A percentile compares a stretch with the other conserved stretches of the same genome.
Conservation (phyloP, 2,113 vertebrate genomes). For the Electrona antarctica region DNA sequence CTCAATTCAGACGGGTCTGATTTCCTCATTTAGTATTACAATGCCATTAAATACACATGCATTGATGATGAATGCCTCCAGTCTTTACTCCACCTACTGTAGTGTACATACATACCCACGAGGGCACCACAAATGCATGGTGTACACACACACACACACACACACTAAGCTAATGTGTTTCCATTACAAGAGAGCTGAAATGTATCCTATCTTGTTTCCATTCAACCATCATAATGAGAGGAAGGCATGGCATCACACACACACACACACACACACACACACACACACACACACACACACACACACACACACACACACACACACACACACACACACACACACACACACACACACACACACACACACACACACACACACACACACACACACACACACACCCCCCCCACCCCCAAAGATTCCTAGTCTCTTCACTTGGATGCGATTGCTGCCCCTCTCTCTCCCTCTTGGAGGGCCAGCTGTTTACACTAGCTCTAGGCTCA, state of each 20-base stretch:
- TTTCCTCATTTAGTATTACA: not conserved
- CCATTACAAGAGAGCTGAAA: conserved; percentile 54
- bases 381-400: not conserved
- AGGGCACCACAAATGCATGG: no score
- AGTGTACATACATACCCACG: no score
- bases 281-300: no score
- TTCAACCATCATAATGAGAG: conserved; percentile 53
- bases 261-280: not conserved
- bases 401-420: conserved; percentile 50
- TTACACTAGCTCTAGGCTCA: conserved; percentile 74
- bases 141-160: conserved; percentile 5
- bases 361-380: not conserved
- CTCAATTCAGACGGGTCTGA: no score
- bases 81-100: no score
- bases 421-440: conserved; percentile 62
- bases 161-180: conserved; percentile 31
- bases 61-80: not conserved
- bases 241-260: conserved; percentile 54
- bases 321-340: not conserved
- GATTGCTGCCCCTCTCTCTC: conserved; percentile 46
- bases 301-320: no score
- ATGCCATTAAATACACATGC: not conserved
- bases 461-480: conserved; percentile 71
- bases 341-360: not conserved
- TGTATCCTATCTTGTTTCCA: conserved; percentile 61